These are phyloP conservation scores for Noturus placidus DNA, from an alignment of 2,113 vertebrate species.

Conservation along the genomic window DNA sequence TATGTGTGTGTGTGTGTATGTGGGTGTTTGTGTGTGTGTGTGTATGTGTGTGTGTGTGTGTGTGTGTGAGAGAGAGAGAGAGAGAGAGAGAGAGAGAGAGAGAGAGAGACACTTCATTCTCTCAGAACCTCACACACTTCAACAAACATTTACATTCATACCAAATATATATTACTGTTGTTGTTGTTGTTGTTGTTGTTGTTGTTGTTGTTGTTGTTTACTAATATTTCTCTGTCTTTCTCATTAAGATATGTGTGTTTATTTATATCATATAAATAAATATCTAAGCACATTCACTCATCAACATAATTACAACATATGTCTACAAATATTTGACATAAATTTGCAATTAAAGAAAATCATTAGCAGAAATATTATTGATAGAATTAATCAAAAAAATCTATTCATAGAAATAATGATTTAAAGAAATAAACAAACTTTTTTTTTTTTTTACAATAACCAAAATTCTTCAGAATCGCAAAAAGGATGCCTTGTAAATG, in stretches of 20 bases:
- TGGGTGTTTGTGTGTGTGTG: slow-evolving; percentile 12
- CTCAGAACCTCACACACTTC: background rate
- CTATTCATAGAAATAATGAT: background rate
- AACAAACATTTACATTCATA: background rate
- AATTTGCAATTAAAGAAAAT: background rate
- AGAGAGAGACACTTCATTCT: background rate
- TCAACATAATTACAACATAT: background rate
- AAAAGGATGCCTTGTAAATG: background rate
- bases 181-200: background rate
- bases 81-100: no score
- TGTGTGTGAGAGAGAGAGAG: background rate
- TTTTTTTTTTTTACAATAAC: background rate
- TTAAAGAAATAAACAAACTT: background rate
- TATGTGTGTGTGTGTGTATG: background rate
- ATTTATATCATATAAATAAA: background rate
- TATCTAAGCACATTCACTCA: background rate
- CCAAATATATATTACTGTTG: background rate
- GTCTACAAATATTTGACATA: background rate
- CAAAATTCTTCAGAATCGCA: background rate
- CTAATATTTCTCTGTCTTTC: background rate
- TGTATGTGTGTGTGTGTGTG: background rate
- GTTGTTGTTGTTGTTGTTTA: background rate
- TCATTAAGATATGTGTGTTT: background rate
- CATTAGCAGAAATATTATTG: background rate
- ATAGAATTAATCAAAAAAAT: background rate